Base-by-base conservation (phyloP, 1,140 invertebrate species). In the Oryctes rhinoceros region DNA sequence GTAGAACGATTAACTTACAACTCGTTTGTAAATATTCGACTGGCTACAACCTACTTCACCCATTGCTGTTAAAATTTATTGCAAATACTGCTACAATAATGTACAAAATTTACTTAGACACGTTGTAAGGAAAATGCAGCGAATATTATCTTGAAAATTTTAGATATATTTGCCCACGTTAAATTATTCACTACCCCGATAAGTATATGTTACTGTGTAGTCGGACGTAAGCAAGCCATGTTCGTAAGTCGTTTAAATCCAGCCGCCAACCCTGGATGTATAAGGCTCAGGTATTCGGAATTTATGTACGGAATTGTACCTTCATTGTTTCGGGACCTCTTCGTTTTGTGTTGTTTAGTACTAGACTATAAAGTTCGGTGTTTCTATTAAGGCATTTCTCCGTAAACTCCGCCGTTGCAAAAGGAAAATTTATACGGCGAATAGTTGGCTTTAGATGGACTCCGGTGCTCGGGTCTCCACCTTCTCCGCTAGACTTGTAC, bases 371-470 rank as follows among this genome's bases (percentile, higher is more conserved):
- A 59, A 59, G 13, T 59, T 59, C 53, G 53, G 11, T 59, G 53
- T 59, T 59, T 59, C 53, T 59, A 59, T 59, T 59, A 59, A 59
- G 53, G 53, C 53, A 11, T 59, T 59, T 59, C 53, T 11, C 53
- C 15, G 53, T 59, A 59, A 59, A 59, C 53, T 59, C 53, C 18
- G 15, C 13, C 53, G 53, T 18, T 59, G 53, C 53, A 59, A 59
- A 59, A 59, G 53, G 53, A 59, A 59, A 59, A 59, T 59, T 59
- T 59, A 59, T 59, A 59, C 53, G 53, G 15, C n/a, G 53, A 59
- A 59, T 59, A 59, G 53, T 59, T 59, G 53, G 53, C 53, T 59
- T 59, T 59, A 59, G 53, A 59, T 59, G 53, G 53, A 59, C 53
- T 59, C n/a, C 53, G 5, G 15, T 59, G 53, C 15, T n/a, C 5